Evolutionary conservation across 2,888 invertebrate genomes (phyloP).

Genomic region (Tromatobia lineatoria): DNA sequence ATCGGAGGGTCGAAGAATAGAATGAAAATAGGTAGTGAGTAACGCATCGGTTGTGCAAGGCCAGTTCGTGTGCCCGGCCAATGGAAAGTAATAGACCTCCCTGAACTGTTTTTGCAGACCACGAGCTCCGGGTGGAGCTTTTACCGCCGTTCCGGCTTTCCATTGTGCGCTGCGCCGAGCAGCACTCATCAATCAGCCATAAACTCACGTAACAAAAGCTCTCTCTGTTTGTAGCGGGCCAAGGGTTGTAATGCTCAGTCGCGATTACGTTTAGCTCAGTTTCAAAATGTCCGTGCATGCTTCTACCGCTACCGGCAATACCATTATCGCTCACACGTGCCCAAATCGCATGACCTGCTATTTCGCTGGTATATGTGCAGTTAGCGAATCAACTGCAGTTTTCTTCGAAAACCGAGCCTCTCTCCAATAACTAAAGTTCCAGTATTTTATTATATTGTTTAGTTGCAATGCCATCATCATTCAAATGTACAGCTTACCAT

Average conservation of each 20-base stretch:
- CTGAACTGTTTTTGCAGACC: slow-evolving; percentile 50
- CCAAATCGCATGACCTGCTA: slow-evolving; percentile 16
- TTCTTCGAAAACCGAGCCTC: background rate
- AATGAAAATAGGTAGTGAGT: slow-evolving; percentile 23
- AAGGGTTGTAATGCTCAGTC: slow-evolving; percentile 34
- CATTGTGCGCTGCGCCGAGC: slow-evolving; percentile 52
- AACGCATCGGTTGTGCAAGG: slow-evolving; percentile 18
- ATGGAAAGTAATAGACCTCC: slow-evolving; percentile 51
- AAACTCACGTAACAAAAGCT: slow-evolving; percentile 64
- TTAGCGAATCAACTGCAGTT: slow-evolving; percentile 15
- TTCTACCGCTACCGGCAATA: slow-evolving; percentile 15
- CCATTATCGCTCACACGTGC: slow-evolving; percentile 23
- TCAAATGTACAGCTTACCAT: too few species aligned
- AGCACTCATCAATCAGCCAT: slow-evolving; percentile 66
- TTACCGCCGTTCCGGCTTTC: slow-evolving; percentile 61
- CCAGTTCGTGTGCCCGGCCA: slow-evolving; percentile 26
- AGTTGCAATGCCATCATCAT: too few species aligned
- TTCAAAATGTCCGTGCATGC: background rate
- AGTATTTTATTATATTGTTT: background rate
- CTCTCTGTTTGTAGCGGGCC: slow-evolving; percentile 18
- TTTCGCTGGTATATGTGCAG: slow-evolving; percentile 6
- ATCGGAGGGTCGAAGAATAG: slow-evolving; percentile 12
- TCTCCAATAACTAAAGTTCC: background rate
- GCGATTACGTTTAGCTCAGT: slow-evolving; percentile 53
- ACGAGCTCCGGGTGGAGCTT: slow-evolving; percentile 55